A percentile compares a stretch with the other conserved stretches of the same genome.
phyloP scores from a whole-genome alignment of 2,797 vertebrate genomes.

The Hippopotamyrus pictus region DNA sequence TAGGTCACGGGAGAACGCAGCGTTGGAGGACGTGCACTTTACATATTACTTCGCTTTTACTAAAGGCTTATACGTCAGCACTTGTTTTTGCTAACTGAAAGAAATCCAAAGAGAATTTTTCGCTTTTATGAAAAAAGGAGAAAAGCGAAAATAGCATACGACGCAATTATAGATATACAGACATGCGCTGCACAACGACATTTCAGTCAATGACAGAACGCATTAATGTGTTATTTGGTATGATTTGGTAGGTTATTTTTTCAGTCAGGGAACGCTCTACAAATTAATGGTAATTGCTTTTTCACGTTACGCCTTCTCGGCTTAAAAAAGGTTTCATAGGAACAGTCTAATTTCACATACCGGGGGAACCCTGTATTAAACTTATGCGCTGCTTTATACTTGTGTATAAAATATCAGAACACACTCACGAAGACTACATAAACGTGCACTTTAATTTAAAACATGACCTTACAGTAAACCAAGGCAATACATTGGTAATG shows the following conservation, averaged over 20 bases:
- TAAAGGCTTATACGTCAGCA: neutral
- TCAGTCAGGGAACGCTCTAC: neutral
- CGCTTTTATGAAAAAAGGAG: neutral
- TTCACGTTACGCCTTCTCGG: neutral
- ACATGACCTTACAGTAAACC: neutral
- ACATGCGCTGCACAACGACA: neutral
- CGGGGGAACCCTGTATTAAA: neutral
- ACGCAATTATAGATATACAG: neutral
- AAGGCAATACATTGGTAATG: neutral
- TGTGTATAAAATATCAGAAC: neutral
- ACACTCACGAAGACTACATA: neutral
- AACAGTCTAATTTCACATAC: neutral
- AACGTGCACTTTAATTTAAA: neutral
- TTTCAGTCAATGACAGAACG: neutral
- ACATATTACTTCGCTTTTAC: neutral
- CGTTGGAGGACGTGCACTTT: neutral
- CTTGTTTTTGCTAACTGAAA: neutral
- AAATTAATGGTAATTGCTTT: neutral
- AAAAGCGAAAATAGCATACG: neutral
- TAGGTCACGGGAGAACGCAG: neutral
- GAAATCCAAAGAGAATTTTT: neutral
- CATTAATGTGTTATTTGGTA: neutral
- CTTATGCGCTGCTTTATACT: neutral
- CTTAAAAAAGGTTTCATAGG: neutral
- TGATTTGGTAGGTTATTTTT: neutral